phyloP scores from a whole-genome alignment of 92 coral and sea anemone species.

The Heteractis magnifica region DNA sequence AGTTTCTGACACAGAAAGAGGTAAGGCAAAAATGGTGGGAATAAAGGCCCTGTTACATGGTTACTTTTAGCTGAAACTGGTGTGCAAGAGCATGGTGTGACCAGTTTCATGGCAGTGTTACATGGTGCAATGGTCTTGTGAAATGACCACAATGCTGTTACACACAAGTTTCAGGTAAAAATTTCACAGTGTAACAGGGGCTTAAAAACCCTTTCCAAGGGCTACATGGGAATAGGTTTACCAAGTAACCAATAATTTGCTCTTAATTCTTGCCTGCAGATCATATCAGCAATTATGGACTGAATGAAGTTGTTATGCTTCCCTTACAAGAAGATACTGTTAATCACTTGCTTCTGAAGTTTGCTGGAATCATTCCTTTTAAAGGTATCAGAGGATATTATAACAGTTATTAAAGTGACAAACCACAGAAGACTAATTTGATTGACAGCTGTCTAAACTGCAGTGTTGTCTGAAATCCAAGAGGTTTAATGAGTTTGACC shows the following conservation, averaged over 20 bases:
- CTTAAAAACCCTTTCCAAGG: too few species aligned
- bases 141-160: too few species aligned
- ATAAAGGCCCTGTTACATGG: not conserved
- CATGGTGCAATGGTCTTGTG: too few species aligned
- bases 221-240: not conserved
- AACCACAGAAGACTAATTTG: too few species aligned
- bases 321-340: conserved; percentile 58
- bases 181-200: too few species aligned
- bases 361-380: conserved; percentile 60
- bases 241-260: not conserved
- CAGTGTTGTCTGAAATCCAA: too few species aligned
- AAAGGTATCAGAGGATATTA: not conserved
- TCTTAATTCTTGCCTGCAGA: not conserved
- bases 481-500: too few species aligned
- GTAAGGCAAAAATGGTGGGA: not conserved
- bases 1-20: conserved; percentile 39
- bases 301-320: conserved; percentile 60
- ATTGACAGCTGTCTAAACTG: too few species aligned
- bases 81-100: too few species aligned
- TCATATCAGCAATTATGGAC: conserved; percentile 50
- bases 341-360: conserved; percentile 66
- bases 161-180: too few species aligned
- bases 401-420: not conserved
- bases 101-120: too few species aligned
- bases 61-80: not conserved